Evolutionary conservation across 2,113 vertebrate genomes (phyloP).

Genomic region (Tragelaphus scriptus): DNA sequence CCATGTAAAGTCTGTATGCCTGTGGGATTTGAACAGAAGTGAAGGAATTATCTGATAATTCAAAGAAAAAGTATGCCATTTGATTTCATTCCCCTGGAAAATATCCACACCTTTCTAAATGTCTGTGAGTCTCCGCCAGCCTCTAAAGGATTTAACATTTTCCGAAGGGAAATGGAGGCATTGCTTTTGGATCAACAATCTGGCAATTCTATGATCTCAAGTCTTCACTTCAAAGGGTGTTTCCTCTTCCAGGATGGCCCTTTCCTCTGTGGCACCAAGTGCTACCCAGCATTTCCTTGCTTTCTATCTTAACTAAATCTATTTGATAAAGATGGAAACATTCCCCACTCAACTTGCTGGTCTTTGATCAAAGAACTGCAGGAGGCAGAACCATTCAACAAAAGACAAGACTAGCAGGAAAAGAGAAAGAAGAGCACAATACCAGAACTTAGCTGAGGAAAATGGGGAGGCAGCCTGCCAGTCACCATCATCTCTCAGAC

Average conservation of each 20-base stretch:
- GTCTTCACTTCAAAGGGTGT: not conserved
- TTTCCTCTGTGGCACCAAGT: too few relatives aligned
- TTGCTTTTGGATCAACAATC: not conserved
- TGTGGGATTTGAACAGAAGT: not conserved
- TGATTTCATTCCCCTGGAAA: not conserved
- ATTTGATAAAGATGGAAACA: not conserved
- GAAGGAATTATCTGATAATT: not conserved
- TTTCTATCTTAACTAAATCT: not conserved
- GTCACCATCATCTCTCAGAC: accelerated
- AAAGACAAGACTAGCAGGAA: not conserved
- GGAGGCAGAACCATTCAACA: not conserved
- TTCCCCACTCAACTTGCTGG: not conserved
- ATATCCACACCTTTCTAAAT: not conserved
- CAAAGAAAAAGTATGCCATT: not conserved
- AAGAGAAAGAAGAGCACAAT: not conserved
- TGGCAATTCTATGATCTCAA: not conserved
- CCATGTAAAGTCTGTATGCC: accelerated
- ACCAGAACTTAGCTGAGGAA: not conserved
- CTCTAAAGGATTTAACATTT: not conserved
- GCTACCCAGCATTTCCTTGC: not conserved
- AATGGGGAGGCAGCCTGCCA: accelerated
- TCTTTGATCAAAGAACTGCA: not conserved
- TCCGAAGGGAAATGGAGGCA: not conserved
- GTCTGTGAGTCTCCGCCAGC: not conserved
- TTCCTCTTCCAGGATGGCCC: too few relatives aligned